Percentiles rank a stretch among this genome's conserved stretches.
These are phyloP conservation scores for Oryctes rhinoceros DNA, from an alignment of 1,140 invertebrate genomes.

Conservation along the genomic window DNA sequence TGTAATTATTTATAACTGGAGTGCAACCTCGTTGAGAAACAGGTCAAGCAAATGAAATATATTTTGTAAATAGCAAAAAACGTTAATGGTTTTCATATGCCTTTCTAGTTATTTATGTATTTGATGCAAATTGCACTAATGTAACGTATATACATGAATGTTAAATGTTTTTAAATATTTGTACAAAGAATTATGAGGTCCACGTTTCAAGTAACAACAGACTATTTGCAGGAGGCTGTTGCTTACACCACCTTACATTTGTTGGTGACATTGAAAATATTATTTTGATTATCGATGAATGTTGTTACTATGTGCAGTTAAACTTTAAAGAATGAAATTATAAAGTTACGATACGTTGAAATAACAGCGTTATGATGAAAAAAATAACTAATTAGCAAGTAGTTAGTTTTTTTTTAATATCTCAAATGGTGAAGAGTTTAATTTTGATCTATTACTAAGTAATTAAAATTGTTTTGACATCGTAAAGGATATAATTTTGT, in stretches of 20 bases:
- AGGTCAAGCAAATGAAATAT: not conserved
- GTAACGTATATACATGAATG: not conserved
- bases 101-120: no score
- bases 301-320: not conserved
- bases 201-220: not conserved
- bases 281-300: not conserved
- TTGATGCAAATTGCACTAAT: not conserved
- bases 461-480: no score
- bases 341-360: no score
- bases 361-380: no score
- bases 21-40: no score
- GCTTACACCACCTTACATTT: not conserved
- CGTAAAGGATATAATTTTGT: no score
- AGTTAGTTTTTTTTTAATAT: no score
- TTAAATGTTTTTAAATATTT: conserved; percentile 15
- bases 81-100: not conserved
- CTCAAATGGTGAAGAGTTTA: no score
- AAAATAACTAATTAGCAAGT: no score
- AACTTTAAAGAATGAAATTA: not conserved
- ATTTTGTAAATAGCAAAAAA: not conserved
- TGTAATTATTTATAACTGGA: no score
- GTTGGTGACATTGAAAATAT: not conserved
- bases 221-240: conserved; percentile 1
- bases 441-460: no score
- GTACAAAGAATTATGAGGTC: not conserved